A percentile compares a stretch with the other conserved stretches of the same genome.
Evolutionary conservation across 2,888 invertebrate species (phyloP).

Genomic region (Ochropleura plecta): DNA sequence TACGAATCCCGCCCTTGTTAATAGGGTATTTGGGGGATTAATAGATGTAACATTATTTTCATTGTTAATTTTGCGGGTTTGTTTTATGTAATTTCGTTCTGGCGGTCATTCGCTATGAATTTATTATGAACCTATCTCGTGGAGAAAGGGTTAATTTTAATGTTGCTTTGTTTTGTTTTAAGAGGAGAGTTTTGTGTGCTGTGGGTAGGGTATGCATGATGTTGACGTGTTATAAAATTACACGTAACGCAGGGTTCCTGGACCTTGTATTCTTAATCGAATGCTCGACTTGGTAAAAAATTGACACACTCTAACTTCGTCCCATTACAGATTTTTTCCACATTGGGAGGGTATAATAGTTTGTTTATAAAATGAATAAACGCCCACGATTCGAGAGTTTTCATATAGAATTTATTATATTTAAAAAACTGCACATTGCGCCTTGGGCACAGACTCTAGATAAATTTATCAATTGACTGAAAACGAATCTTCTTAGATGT

Average conservation of each 20-base stretch:
- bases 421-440: not conserved
- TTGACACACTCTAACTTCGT: not conserved
- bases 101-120: slow-evolving; percentile 73
- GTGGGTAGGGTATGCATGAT: not conserved
- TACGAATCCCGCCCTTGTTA: slow-evolving; percentile 87
- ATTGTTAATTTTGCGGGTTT: slow-evolving; percentile 87
- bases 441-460: not conserved
- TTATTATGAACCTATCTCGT: slow-evolving; percentile 70
- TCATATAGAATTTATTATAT: not conserved
- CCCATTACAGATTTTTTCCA: not conserved
- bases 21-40: slow-evolving; percentile 87
- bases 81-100: slow-evolving; percentile 75
- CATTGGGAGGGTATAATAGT: not conserved
- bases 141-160: slow-evolving; percentile 66
- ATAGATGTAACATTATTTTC: slow-evolving; percentile 88
- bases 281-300: not conserved
- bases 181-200: slow-evolving; percentile 27
- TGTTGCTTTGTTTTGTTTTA: slow-evolving; percentile 61
- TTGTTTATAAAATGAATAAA: not conserved
- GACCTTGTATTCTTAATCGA: not conserved
- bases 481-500: not conserved
- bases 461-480: not conserved
- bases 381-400: not conserved
- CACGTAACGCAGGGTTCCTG: not conserved
- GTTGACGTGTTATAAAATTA: not conserved